Conservation (phyloP, 1,140 invertebrate species). For the Microvelia longipes region DNA sequence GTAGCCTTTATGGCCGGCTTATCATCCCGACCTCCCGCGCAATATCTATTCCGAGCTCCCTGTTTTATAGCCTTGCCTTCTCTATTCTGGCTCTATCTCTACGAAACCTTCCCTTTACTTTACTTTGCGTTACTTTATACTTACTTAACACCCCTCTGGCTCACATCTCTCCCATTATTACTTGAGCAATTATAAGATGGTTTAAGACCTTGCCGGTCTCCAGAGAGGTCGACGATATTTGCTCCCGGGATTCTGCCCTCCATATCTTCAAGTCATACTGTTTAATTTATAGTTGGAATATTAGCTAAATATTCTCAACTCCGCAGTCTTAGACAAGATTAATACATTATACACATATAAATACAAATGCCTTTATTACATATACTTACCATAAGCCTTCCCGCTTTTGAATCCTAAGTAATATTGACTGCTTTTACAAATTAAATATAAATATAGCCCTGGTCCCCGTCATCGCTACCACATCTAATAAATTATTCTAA, state of each 20-base stretch:
- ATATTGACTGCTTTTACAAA: not conserved
- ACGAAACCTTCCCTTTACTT: not conserved
- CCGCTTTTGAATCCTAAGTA: not conserved
- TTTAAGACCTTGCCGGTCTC: not conserved
- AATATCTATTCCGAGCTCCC: not conserved
- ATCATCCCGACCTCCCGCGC: not conserved
- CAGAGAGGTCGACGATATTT: too few relatives aligned
- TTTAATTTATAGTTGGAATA: not conserved
- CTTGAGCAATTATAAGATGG: not conserved
- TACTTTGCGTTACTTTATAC: not conserved
- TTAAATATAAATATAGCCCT: not conserved
- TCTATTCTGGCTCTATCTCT: not conserved
- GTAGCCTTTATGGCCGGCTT: constrained; percentile 2
- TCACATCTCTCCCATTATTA: not conserved
- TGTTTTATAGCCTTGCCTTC: too few relatives aligned
- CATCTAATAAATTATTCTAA: not conserved
- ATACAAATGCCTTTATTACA: not conserved
- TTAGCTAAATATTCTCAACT: too few relatives aligned
- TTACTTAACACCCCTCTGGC: not conserved
- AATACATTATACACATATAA: too few relatives aligned
- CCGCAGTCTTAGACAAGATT: not conserved
- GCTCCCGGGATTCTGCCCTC: not conserved
- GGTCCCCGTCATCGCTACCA: not conserved
- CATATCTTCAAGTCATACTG: not conserved
- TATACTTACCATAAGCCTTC: too few relatives aligned